Percentiles rank a stretch among this genome's conserved stretches.
phyloP scores from a whole-genome alignment of 2,888 invertebrate species.

The Idaea straminata region DNA sequence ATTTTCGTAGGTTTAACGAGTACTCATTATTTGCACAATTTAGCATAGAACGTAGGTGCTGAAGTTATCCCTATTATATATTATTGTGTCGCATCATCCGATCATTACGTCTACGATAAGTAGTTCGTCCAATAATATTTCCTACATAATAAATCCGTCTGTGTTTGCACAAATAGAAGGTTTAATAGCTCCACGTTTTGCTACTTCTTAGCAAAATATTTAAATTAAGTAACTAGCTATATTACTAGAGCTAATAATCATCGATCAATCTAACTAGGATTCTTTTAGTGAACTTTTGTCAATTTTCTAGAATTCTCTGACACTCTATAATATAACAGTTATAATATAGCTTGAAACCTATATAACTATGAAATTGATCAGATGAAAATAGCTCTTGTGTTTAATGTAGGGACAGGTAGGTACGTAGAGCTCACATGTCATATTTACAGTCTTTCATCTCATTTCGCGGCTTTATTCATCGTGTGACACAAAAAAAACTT shows the following conservation, averaged over 20 bases:
- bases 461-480: not conserved
- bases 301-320: not conserved
- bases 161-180: conserved; percentile 31
- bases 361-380: not conserved
- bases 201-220: conserved; percentile 3
- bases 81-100: not conserved
- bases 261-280: not conserved
- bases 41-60: not conserved
- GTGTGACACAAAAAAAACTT: not conserved
- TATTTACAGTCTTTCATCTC: not conserved
- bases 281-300: not conserved
- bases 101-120: conserved; percentile 4
- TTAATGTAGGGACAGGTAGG: not conserved
- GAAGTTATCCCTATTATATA: not conserved
- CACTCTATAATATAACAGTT: not conserved
- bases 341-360: not conserved
- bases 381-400: not conserved
- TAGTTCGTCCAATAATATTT: conserved; percentile 32
- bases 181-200: conserved; percentile 11
- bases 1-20: not conserved
- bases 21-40: not conserved
- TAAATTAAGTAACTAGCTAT: not conserved
- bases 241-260: not conserved
- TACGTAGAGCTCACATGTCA: not conserved
- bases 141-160: conserved; percentile 34